These are phyloP conservation scores for Ophiodon elongatus DNA, from an alignment of 2,113 vertebrate genomes.

Conservation along the genomic window DNA sequence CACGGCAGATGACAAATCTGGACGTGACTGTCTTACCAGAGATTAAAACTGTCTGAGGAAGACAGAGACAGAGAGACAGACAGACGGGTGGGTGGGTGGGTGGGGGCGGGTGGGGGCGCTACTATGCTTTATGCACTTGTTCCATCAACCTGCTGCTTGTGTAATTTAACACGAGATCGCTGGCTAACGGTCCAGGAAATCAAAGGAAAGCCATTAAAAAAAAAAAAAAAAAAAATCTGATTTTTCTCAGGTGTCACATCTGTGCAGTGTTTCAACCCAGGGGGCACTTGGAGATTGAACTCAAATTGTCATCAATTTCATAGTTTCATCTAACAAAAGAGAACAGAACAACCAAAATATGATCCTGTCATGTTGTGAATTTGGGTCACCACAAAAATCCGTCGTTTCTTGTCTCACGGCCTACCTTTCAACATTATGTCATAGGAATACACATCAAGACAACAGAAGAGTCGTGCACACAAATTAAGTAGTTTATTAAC, in stretches of 20 bases:
- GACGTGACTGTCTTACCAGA: constrained; percentile 63
- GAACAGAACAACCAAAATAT: neutral
- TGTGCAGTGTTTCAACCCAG: neutral
- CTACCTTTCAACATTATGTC: neutral
- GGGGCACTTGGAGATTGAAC: neutral
- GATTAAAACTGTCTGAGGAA: constrained; percentile 64
- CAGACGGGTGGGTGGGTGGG: neutral
- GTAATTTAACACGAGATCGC: constrained; percentile 31
- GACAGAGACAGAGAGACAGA: neutral
- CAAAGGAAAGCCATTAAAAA: neutral
- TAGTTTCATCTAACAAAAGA: neutral
- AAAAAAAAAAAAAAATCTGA: neutral
- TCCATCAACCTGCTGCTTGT: constrained; percentile 36
- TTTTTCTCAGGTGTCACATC: neutral
- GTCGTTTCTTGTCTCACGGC: neutral
- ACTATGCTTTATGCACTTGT: constrained; percentile 24
- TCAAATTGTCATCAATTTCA: neutral
- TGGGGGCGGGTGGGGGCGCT: neutral
- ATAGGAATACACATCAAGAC: no score
- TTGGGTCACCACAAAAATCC: neutral
- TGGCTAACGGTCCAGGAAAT: constrained; percentile 39
- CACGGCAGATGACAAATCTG: constrained; percentile 48
- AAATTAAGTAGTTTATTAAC: neutral
- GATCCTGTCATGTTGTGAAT: neutral
- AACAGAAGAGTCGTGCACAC: neutral